Base-by-base conservation (phyloP, 2,888 invertebrate genomes). In the Nysson spinosus region DNA sequence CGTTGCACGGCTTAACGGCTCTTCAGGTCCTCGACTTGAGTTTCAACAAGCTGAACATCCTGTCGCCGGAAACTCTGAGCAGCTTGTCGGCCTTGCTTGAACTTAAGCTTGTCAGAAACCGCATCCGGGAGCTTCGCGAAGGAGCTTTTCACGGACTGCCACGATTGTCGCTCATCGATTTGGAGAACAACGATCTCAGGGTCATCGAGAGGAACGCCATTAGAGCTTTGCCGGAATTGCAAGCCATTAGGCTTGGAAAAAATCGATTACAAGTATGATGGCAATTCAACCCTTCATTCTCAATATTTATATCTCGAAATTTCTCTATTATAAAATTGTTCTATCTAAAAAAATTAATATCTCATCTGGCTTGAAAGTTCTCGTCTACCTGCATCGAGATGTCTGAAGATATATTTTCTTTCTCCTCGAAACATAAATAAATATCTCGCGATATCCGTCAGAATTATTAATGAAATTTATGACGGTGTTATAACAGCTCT, bases 181-280 rank as follows among this genome's bases (percentile, higher is more conserved):
- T 97, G 72, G 94, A 95, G 69, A 93, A 93, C 79, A 95, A 97
- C 85, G 93, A 95, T 80, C 89, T 97, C 24, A 91, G 92, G 81
- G 88, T 91, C 14, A 89, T 96, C 24, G 93, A 95, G 78, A 89
- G 93, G 0, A 92, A 93, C 63, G 92, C 95, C 0, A 90, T 96
- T 26, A 89, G 90, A 52, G 90, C 91, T 56, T 85, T 96, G 37
- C 93, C 94, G 0, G 92, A 92, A 56, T 85, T 95, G 20, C 90
- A 91, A 58, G 91, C 92, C 4, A 87, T 96, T 14, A 88, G 89
- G 37, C 87, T 96, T 52, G 92, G 93, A 24, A 91, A 91, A 75
- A 95, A 95, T 83, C 92, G 92, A 69, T 88, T 95, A n/a, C 89
- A 91, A 66, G 93, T 93, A 61, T n/a, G n/a, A 19, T 2, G 28